These are phyloP conservation scores for Dicrostonyx torquatus DNA, from an alignment of 2,797 vertebrate species.

Conservation along the genomic window DNA sequence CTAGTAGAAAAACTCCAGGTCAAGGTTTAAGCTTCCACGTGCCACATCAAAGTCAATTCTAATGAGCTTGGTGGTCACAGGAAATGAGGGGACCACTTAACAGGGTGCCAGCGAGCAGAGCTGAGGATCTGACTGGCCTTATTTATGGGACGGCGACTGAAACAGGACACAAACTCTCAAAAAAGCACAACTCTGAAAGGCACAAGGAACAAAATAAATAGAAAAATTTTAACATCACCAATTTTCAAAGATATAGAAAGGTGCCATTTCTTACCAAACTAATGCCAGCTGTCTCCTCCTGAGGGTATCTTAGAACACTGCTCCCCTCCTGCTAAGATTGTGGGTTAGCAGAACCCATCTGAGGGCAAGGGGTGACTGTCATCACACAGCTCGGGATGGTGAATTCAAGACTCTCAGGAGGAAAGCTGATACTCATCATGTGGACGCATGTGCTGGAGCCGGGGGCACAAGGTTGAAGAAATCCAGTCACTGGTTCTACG, in stretches of 20 bases:
- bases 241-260: neutral
- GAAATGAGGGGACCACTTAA: neutral
- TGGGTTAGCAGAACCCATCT: neutral
- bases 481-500: neutral
- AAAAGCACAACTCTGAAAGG: conserved; percentile 25
- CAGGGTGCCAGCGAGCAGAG: neutral
- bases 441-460: neutral
- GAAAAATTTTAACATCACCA: neutral
- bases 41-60: neutral
- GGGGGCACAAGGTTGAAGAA: neutral
- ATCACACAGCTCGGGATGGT: neutral
- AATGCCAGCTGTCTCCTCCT: neutral
- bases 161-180: neutral
- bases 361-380: no score
- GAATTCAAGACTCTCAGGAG: neutral
- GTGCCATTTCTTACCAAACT: neutral
- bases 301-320: neutral
- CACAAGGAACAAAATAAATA: neutral
- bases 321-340: neutral
- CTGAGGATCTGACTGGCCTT: neutral
- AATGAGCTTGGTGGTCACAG: neutral
- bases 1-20: neutral
- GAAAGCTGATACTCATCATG: neutral
- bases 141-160: neutral
- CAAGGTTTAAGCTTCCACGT: neutral